Evolutionary conservation across 2,113 vertebrate genomes (phyloP).

Genomic region (Leptocoma aspasia): DNA sequence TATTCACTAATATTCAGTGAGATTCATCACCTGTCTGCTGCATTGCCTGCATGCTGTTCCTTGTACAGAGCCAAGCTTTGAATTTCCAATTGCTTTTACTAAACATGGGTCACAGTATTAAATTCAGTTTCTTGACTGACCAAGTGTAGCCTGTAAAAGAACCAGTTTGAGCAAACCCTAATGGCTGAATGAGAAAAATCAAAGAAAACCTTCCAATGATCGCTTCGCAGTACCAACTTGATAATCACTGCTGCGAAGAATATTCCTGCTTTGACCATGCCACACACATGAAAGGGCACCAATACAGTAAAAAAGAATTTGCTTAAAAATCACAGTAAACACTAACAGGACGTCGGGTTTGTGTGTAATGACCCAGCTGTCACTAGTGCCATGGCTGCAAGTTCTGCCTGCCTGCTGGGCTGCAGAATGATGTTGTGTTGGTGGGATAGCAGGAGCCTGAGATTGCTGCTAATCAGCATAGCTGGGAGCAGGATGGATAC

Average conservation of each 20-base stretch:
- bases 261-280: neutral
- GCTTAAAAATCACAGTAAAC: neutral
- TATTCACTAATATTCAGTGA: neutral
- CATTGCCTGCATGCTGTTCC: neutral
- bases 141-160: neutral
- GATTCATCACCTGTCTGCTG: neutral
- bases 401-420: neutral
- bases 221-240: neutral
- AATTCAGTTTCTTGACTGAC: neutral
- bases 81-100: constrained; percentile 1
- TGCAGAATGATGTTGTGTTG: neutral
- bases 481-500: neutral
- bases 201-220: neutral
- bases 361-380: neutral
- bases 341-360: neutral
- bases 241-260: neutral
- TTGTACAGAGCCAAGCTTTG: neutral
- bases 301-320: neutral
- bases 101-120: neutral
- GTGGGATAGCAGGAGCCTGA: neutral
- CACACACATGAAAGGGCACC: neutral
- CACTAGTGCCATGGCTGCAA: neutral
- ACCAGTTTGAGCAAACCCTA: neutral
- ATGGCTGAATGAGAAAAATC: neutral
- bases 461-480: fast-evolving